phyloP scores from a whole-genome alignment of 2,888 invertebrate genomes.

The Amphimallon solstitiale region DNA sequence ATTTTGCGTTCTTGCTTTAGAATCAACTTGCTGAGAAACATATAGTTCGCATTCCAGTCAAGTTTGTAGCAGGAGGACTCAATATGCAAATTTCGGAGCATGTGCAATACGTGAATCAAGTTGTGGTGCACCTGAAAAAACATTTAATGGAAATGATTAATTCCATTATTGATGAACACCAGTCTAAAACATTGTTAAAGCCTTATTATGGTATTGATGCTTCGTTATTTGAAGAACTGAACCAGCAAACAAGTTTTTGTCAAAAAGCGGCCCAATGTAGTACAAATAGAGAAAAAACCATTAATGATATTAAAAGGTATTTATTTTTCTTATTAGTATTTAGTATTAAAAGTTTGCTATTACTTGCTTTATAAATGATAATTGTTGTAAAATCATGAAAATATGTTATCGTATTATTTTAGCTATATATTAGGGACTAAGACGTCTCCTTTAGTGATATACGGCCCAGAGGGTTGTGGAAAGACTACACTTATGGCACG shows the following conservation, averaged over 20 bases:
- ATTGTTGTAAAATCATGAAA: too few species aligned
- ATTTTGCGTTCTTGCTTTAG: conserved; percentile 59
- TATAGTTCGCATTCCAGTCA: conserved; percentile 71
- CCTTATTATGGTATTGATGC: conserved; percentile 73
- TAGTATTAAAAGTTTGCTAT: background rate
- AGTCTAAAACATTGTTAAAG: conserved; percentile 67
- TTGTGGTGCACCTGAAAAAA: conserved; percentile 72
- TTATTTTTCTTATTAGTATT: conserved; percentile 41
- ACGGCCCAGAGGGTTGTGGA: conserved; percentile 84
- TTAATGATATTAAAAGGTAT: conserved; percentile 75
- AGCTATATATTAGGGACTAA: conserved; percentile 75
- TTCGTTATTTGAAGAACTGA: conserved; percentile 73
- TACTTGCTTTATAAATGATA: background rate
- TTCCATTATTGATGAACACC: conserved; percentile 75
- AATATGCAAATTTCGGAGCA: conserved; percentile 68
- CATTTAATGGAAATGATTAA: conserved; percentile 76
- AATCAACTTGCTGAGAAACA: conserved; percentile 79
- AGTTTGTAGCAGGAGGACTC: conserved; percentile 65
- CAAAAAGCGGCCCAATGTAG: conserved; percentile 77
- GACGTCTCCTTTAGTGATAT: conserved; percentile 74
- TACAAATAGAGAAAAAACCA: conserved; percentile 74
- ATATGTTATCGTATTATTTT: conserved; percentile 46
- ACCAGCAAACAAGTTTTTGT: conserved; percentile 78
- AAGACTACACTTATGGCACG: conserved; percentile 84
- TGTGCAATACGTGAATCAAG: conserved; percentile 71